These are phyloP conservation scores for Tetranychus urticae DNA, from an alignment of 1,140 invertebrate species.

Conservation along the genomic window DNA sequence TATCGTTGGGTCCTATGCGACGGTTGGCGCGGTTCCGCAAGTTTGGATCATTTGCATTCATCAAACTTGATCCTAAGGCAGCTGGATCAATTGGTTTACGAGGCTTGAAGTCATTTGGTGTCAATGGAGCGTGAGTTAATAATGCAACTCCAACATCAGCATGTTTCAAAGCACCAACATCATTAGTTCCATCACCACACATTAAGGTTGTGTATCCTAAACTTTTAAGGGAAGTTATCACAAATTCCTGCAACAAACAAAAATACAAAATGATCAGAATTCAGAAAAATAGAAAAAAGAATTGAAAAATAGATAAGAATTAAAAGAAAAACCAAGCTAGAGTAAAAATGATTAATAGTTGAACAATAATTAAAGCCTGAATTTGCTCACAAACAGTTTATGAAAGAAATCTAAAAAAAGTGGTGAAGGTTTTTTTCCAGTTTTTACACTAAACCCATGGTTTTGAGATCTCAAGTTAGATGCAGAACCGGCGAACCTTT, in stretches of 20 bases:
- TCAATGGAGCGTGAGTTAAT: constrained; percentile 1
- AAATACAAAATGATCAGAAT: constrained; percentile 4
- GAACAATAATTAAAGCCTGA: no score
- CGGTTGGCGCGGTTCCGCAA: background rate
- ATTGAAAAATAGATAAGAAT: constrained; percentile 1
- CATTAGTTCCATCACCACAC: constrained; percentile 99
- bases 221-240: constrained; percentile 64
- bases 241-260: constrained; percentile 37
- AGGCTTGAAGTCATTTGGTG: background rate
- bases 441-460: no score
- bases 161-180: constrained; percentile 98
- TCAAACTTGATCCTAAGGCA: background rate
- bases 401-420: no score
- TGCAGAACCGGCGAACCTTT: no score
- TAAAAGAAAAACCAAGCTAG: background rate
- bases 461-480: no score
- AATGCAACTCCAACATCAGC: constrained; percentile 54
- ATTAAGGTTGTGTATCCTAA: constrained; percentile 77
- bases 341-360: no score
- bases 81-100: background rate
- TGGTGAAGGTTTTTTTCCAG: no score
- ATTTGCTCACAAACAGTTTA: no score
- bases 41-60: background rate
- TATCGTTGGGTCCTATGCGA: background rate
- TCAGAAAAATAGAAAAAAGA: background rate